phyloP scores from a whole-genome alignment of 2,113 vertebrate species.

The Sakesphorus luctuosus region DNA sequence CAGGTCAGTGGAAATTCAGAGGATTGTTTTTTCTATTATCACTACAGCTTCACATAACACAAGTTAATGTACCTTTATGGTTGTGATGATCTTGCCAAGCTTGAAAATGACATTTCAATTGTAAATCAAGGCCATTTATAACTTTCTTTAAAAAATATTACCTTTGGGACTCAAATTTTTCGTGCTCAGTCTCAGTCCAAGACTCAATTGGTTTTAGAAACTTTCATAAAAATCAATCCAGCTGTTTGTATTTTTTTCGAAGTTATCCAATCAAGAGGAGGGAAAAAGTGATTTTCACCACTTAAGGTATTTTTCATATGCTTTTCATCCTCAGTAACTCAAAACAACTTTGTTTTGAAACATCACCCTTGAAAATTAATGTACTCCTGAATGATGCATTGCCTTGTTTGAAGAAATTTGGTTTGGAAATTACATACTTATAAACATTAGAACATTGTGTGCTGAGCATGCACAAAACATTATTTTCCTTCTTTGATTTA shows the following conservation, averaged over 20 bases:
- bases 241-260: neutral
- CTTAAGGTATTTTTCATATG: neutral
- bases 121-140: constrained; percentile 31
- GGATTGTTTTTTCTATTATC: neutral
- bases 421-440: constrained; percentile 57
- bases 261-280: neutral
- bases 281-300: neutral
- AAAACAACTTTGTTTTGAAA: constrained; percentile 48
- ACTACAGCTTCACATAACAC: neutral
- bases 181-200: neutral
- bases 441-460: constrained; percentile 42
- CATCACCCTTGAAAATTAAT: neutral
- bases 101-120: constrained; percentile 24
- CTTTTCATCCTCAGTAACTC: neutral
- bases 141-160: neutral
- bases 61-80: neutral
- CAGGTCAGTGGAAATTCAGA: neutral
- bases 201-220: constrained; percentile 7
- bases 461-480: constrained; percentile 30
- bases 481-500: constrained; percentile 41
- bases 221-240: constrained; percentile 6
- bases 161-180: constrained; percentile 14
- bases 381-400: constrained; percentile 24
- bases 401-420: constrained; percentile 55
- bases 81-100: constrained; percentile 7